Conservation (phyloP, 2,113 vertebrate species). For the Rhodinocichla rosea region DNA sequence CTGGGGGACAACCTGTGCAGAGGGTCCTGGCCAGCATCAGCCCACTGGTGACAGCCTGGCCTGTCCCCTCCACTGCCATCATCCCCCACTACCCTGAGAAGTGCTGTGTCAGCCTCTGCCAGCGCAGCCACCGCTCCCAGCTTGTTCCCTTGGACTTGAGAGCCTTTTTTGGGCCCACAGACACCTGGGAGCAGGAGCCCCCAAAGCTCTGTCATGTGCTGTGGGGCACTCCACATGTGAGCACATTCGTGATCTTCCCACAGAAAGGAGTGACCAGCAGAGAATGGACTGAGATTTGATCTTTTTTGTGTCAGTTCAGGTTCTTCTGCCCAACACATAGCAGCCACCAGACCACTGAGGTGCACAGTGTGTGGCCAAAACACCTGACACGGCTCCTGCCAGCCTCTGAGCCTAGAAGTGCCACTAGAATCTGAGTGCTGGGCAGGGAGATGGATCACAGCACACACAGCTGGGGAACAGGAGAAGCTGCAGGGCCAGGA, state of each 20-base stretch:
- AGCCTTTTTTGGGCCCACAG: neutral
- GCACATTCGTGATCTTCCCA: neutral
- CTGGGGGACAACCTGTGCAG: neutral
- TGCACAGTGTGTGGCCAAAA: neutral
- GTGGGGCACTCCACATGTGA: neutral
- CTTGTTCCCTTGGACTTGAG: neutral
- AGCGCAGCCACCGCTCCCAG: rapidly evolving
- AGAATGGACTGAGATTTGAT: neutral
- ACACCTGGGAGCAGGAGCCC: neutral
- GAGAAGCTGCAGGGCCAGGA: neutral
- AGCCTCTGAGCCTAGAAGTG: neutral
- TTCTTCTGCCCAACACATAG: neutral
- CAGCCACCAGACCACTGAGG: rapidly evolving
- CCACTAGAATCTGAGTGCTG: neutral
- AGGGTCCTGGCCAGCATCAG: neutral
- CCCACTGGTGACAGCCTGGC: neutral
- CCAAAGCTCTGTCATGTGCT: rapidly evolving
- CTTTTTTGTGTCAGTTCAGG: neutral
- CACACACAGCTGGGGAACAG: neutral
- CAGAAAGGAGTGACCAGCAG: neutral
- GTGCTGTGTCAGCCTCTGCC: rapidly evolving
- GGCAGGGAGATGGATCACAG: neutral
- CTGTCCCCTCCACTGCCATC: neutral
- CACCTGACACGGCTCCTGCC: rapidly evolving
- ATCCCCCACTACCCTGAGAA: rapidly evolving